phyloP scores from a whole-genome alignment of 2,888 invertebrate species.

The Sarcophaga variegata region DNA sequence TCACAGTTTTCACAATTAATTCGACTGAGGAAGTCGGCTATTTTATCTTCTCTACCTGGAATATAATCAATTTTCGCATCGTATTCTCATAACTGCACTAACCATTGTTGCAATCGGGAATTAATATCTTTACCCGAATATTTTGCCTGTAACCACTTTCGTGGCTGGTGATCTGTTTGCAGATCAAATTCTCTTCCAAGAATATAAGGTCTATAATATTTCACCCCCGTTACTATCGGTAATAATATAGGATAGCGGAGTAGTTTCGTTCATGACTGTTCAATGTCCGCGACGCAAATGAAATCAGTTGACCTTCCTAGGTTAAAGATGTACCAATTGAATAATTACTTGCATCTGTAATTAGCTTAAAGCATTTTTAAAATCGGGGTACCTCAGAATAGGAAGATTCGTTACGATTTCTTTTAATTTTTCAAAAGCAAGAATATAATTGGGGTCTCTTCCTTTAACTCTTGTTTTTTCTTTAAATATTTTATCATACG shows the following conservation, averaged over 20 bases:
- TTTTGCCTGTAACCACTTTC: conserved; percentile 69
- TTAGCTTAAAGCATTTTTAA: conserved; percentile 32
- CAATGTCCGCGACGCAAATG: conserved; percentile 64
- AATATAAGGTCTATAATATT: conserved; percentile 67
- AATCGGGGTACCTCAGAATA: conserved; percentile 47
- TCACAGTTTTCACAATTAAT: conserved; percentile 61
- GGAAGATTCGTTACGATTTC: conserved; percentile 31
- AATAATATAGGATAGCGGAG: conserved; percentile 75
- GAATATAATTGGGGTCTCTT: conserved; percentile 8
- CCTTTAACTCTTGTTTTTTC: conserved; percentile 7
- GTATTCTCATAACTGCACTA: conserved; percentile 2
- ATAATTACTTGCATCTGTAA: conserved; percentile 39
- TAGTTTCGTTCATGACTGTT: conserved; percentile 70
- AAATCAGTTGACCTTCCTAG: conserved; percentile 1
- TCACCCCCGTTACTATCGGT: conserved; percentile 71
- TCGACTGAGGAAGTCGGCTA: conserved; percentile 60
- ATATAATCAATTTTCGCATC: conserved; percentile 61
- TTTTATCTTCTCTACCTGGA: conserved; percentile 66
- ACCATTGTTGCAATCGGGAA: conserved; percentile 53
- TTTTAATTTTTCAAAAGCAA: conserved; percentile 34
- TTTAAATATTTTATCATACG: conserved; percentile 20
- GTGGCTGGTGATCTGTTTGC: conserved; percentile 74
- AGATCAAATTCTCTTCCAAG: conserved; percentile 73
- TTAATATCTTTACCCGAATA: conserved; percentile 68
- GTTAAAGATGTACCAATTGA: conserved; percentile 46